Evolutionary conservation across 1,140 invertebrate species (phyloP).

Genomic region (Diorhabda carinulata): DNA sequence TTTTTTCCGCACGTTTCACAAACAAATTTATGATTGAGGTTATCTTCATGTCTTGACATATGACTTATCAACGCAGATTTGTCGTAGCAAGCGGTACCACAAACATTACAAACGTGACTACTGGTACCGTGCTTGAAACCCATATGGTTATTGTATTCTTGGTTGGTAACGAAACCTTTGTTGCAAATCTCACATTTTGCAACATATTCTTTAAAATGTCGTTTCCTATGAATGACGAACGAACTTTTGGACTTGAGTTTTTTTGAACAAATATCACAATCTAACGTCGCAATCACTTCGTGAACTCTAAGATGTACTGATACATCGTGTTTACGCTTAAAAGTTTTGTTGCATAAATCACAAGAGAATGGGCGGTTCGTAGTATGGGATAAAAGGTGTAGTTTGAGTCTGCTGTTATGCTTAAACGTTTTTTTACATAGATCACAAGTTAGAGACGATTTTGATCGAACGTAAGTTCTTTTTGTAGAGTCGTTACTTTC

Average conservation of each 20-base stretch:
- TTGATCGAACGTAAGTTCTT: conserved; percentile 65
- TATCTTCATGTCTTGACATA: conserved; percentile 30
- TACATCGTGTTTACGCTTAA: conserved; percentile 30
- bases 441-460: conserved; percentile 53
- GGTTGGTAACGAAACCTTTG: conserved; percentile 32
- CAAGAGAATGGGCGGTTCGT: conserved; percentile 26
- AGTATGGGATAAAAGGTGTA: conserved; percentile 23
- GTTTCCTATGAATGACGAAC: conserved; percentile 61
- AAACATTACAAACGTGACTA: conserved; percentile 33
- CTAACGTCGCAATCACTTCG: conserved; percentile 27
- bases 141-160: conserved; percentile 30
- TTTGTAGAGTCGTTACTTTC: conserved; percentile 19
- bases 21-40: conserved; percentile 39
- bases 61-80: conserved; percentile 32
- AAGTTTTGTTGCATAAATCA: conserved; percentile 35
- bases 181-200: conserved; percentile 30
- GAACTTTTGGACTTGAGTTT: conserved; percentile 65
- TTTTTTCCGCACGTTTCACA: conserved; percentile 50
- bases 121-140: conserved; percentile 27
- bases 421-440: conserved; percentile 22
- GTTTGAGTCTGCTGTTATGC: conserved; percentile 13
- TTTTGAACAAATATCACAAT: conserved; percentile 47
- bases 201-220: conserved; percentile 53
- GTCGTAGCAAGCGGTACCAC: conserved; percentile 25
- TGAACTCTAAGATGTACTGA: conserved; percentile 28